Evolutionary conservation across 1,140 invertebrate species (phyloP).

Genomic region (Elymnias hypermnestra): DNA sequence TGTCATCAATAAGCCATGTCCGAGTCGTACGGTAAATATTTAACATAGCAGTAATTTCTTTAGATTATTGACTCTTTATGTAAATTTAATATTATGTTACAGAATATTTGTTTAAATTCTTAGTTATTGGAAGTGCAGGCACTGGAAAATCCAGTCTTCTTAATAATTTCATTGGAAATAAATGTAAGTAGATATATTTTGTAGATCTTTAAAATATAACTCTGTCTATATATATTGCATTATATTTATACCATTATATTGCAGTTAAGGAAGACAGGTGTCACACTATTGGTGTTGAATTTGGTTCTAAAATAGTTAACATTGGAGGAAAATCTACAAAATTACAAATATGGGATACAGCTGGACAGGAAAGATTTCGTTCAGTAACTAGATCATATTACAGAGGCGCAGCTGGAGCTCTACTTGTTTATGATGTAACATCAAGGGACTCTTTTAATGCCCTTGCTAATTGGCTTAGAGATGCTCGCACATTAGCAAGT

Average conservation of each 20-base stretch:
- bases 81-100: slow-evolving; percentile 48
- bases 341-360: slow-evolving; percentile 89
- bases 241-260: slow-evolving; percentile 26
- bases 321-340: slow-evolving; percentile 91
- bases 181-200: slow-evolving; percentile 87
- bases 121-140: slow-evolving; percentile 89
- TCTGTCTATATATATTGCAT: background rate
- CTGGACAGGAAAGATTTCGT: slow-evolving; percentile 77
- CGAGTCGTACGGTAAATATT: slow-evolving; percentile 46
- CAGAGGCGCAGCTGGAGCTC: slow-evolving; percentile 86
- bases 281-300: slow-evolving; percentile 90
- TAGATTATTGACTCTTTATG: background rate
- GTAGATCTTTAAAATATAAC: slow-evolving; percentile 2
- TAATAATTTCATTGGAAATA: slow-evolving; percentile 94
- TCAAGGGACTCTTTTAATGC: slow-evolving; percentile 90
- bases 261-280: slow-evolving; percentile 87
- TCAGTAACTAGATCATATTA: slow-evolving; percentile 90
- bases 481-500: slow-evolving; percentile 90
- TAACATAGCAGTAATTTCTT: too few species aligned
- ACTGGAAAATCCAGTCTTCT: slow-evolving; percentile 93
- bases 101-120: slow-evolving; percentile 91
- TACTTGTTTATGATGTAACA: slow-evolving; percentile 88
- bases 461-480: slow-evolving; percentile 87
- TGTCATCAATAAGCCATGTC: slow-evolving; percentile 28
- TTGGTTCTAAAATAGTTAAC: slow-evolving; percentile 90